Evolutionary conservation across 2,113 vertebrate genomes (phyloP).

Genomic region (Thalassoma bifasciatum): DNA sequence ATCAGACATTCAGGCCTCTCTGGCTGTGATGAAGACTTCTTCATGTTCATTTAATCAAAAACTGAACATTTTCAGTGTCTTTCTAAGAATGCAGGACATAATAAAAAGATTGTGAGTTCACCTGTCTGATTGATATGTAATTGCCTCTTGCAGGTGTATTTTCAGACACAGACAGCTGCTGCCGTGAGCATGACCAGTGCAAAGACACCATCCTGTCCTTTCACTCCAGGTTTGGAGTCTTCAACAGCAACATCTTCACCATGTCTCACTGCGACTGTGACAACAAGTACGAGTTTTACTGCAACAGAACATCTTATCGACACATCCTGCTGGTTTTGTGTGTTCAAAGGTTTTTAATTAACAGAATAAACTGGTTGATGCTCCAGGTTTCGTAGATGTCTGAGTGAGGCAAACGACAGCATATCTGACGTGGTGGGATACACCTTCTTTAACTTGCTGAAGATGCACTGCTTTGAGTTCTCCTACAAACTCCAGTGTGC

Average conservation of each 20-base stretch:
- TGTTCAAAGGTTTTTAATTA: background rate
- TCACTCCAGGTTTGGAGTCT: conserved; percentile 85
- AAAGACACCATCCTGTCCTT: conserved; percentile 85
- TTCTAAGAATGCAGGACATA: background rate
- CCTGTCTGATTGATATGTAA: too few relatives aligned
- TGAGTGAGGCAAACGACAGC: conserved; percentile 81
- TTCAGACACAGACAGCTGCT: conserved; percentile 87
- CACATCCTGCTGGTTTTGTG: background rate
- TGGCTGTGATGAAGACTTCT: background rate
- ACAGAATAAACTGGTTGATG: background rate
- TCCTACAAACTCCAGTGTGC: conserved; percentile 82
- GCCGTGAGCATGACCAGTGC: conserved; percentile 90
- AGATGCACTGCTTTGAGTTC: conserved; percentile 89
- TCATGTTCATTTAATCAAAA: too few relatives aligned
- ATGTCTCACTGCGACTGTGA: conserved; percentile 93
- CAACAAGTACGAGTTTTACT: conserved; percentile 76
- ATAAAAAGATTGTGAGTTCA: too few relatives aligned
- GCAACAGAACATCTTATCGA: background rate
- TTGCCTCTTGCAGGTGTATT: conserved; percentile 83
- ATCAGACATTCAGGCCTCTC: too few relatives aligned
- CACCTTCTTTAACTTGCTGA: conserved; percentile 89
- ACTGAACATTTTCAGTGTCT: too few relatives aligned
- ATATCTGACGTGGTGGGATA: conserved; percentile 86
- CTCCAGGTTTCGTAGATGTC: conserved; percentile 87
- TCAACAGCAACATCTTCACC: conserved; percentile 90